Base-by-base conservation (phyloP, 2,888 invertebrate genomes). In the Synanthedon tipuliformis region DNA sequence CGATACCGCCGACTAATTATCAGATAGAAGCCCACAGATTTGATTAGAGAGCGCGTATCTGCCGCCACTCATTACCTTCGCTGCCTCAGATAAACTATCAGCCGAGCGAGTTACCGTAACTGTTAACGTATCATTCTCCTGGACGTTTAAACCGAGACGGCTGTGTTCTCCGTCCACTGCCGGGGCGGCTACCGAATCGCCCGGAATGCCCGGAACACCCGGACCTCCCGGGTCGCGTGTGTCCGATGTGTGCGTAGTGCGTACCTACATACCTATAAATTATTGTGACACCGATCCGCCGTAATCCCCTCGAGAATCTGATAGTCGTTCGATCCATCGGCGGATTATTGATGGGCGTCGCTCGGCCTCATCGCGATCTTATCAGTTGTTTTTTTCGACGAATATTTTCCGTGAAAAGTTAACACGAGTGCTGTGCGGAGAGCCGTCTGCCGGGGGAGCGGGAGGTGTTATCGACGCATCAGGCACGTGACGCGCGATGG, bases 391-490 rank as follows among this genome's bases (percentile, higher is more conserved):
- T 81, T 78, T 81, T 83, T 80, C 66, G 69, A 71, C 73, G 71
- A 79, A 78, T 75, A 75, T 81, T 80, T 83, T 82, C 78, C 79
- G 78, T 80, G 83, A 74, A 81, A 80, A 81, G 76, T 75, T 73
- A 80, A 78, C 79, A 78, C 34, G 73, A 69, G 67, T 52, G 60
- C 56, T 51, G 51, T 56, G 55, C 34, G 52, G 51, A 53, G 55
- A 50, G 60, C 60, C 56, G 72, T 76, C 76, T 50, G 57, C 59
- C 50, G 55, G 59, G 51, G 60, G 62, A 56, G 59, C 48, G 63
- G 51, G 65, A 57, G 34, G 34, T 34, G 34, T 34, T 34, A 34
- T 34, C 34, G 34, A 34, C 34, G 34, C 34, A 34, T 34, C 34
- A 61, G 59, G 62, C 75, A 69, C 73, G 80, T 79, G 73, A 83